Conservation (phyloP, 1,140 invertebrate genomes). For the Carposina sasakii region DNA sequence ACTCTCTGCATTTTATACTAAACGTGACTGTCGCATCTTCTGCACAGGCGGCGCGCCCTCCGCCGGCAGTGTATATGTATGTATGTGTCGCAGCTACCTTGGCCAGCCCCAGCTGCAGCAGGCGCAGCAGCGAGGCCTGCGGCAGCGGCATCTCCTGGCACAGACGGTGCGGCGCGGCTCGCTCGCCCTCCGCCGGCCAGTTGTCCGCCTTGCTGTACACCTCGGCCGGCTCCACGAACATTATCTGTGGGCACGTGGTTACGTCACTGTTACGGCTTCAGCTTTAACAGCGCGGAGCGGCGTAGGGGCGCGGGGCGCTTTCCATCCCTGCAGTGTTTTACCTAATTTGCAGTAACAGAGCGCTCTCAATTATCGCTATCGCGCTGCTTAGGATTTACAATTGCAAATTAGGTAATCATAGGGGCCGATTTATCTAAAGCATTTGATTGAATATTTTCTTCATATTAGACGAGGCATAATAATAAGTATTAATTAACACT, state of each 20-base stretch:
- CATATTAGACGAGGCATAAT: background rate
- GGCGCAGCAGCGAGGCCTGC: slow-evolving; percentile 86
- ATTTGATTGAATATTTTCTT: too few relatives aligned
- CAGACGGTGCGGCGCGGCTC: slow-evolving; percentile 83
- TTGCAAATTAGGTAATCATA: background rate
- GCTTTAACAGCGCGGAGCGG: too few relatives aligned
- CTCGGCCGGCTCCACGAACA: slow-evolving; percentile 89
- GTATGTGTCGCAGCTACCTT: slow-evolving; percentile 73
- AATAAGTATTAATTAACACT: background rate
- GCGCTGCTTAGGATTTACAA: background rate
- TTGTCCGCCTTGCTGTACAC: slow-evolving; percentile 94
- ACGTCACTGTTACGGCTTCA: too few relatives aligned
- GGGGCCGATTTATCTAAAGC: background rate
- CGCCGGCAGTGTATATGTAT: too few relatives aligned
- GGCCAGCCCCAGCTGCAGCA: slow-evolving; percentile 88
- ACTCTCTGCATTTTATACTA: too few relatives aligned
- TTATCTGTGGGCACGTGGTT: too few relatives aligned
- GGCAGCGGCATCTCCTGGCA: slow-evolving; percentile 90
- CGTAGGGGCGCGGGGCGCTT: too few relatives aligned
- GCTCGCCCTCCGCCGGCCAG: slow-evolving; percentile 93
- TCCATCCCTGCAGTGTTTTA: too few relatives aligned
- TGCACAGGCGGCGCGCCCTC: too few relatives aligned
- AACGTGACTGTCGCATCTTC: too few relatives aligned
- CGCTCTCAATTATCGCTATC: background rate
- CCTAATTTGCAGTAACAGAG: background rate